These are phyloP conservation scores for Stegana nigrithorax DNA, from an alignment of 2,888 invertebrate species.

Conservation along the genomic window DNA sequence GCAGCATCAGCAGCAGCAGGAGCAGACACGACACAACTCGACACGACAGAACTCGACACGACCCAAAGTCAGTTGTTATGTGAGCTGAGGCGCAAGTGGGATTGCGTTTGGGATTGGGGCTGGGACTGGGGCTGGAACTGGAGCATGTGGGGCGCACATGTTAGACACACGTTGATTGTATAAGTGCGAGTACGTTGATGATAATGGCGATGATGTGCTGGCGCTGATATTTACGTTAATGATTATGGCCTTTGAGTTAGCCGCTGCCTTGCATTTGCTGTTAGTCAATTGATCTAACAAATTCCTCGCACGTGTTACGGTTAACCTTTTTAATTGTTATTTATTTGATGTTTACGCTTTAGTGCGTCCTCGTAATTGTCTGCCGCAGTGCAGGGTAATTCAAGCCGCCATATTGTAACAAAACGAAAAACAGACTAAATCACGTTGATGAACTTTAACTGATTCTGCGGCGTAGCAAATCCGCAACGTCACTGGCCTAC, in stretches of 20 bases:
- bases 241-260: conserved; percentile 7
- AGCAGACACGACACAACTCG: not conserved
- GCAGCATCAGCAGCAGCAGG: not conserved
- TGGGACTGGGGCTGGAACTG: not conserved
- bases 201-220: not conserved
- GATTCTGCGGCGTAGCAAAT: too few relatives aligned
- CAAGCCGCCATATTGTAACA: too few relatives aligned
- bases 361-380: too few relatives aligned
- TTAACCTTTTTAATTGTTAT: not conserved
- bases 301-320: not conserved
- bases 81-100: not conserved
- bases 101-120: not conserved
- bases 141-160: not conserved
- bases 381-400: too few relatives aligned
- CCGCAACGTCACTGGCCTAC: too few relatives aligned
- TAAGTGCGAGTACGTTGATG: not conserved
- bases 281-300: not conserved
- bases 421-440: too few relatives aligned
- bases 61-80: not conserved
- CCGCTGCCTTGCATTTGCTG: not conserved
- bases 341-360: not conserved
- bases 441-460: too few relatives aligned
- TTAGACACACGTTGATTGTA: not conserved
- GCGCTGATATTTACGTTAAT: conserved; percentile 7
- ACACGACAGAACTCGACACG: not conserved